These are phyloP conservation scores for Microcebus lehilahytsara DNA, from an alignment of 2,113 vertebrate species.

Conservation along the genomic window DNA sequence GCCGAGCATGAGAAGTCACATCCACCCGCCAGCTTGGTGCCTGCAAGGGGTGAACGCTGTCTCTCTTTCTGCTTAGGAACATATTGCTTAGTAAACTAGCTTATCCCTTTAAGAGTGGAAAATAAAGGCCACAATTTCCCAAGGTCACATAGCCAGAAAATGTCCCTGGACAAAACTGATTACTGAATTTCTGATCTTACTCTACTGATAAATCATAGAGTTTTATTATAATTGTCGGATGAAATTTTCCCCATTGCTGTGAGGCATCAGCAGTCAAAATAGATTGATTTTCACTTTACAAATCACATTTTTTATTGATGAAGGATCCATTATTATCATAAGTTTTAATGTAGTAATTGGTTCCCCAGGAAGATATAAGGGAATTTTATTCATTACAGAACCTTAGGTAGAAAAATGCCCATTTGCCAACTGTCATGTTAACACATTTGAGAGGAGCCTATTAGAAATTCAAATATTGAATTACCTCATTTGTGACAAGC, in stretches of 20 bases:
- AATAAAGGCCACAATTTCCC: background rate
- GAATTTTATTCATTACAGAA: conserved; percentile 51
- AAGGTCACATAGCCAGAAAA: background rate
- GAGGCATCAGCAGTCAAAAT: conserved; percentile 40
- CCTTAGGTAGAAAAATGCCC: conserved; percentile 25
- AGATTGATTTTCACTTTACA: conserved; percentile 67
- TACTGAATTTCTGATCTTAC: conserved; percentile 16
- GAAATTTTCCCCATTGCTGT: conserved; percentile 34
- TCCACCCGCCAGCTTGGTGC: background rate
- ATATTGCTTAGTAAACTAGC: background rate
- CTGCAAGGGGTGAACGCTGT: background rate
- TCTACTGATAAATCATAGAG: conserved; percentile 33
- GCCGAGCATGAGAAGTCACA: background rate
- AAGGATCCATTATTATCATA: conserved; percentile 41
- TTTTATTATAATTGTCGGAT: conserved; percentile 61
- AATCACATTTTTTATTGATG: conserved; percentile 57
- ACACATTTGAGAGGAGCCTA: background rate
- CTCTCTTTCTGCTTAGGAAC: background rate
- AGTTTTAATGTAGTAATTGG: conserved; percentile 53
- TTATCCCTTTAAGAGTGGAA: background rate
- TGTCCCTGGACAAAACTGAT: background rate
- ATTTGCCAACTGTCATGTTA: conserved; percentile 39
- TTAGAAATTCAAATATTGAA: conserved; percentile 53
- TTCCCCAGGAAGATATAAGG: conserved; percentile 29
- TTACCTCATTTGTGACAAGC: background rate